Evolutionary conservation across 2,888 invertebrate genomes (phyloP).

Genomic region (Podabrus alpinus): DNA sequence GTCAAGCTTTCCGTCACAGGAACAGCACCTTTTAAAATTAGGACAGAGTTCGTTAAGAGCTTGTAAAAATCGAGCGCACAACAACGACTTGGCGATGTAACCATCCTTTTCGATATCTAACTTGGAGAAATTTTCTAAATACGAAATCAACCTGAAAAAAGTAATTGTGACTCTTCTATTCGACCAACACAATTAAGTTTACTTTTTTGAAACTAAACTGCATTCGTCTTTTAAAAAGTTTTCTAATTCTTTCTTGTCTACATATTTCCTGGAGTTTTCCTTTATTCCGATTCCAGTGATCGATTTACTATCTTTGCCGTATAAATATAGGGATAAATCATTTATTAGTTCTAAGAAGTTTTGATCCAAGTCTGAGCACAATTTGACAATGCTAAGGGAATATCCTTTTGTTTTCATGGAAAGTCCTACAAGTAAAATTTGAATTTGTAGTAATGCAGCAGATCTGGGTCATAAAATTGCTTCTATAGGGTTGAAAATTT

Average conservation of each 20-base stretch:
- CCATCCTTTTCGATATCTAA: constrained; percentile 22
- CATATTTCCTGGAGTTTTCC: constrained; percentile 45
- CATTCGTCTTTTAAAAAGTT: constrained; percentile 60
- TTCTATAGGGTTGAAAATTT: no score
- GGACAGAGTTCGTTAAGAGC: constrained; percentile 75
- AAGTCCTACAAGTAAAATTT: constrained; percentile 50
- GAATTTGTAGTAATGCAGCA: not conserved
- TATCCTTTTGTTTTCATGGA: constrained; percentile 82
- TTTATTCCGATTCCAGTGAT: constrained; percentile 26
- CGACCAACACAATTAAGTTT: constrained; percentile 27
- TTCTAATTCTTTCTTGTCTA: constrained; percentile 60
- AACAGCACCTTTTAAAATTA: constrained; percentile 75
- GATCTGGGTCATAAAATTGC: not conserved
- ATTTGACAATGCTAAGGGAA: constrained; percentile 71
- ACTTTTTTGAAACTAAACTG: constrained; percentile 59
- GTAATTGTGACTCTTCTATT: not conserved
- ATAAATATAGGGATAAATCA: constrained; percentile 72
- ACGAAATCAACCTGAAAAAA: constrained; percentile 43
- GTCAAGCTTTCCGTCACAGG: constrained; percentile 42
- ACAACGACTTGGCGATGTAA: constrained; percentile 50
- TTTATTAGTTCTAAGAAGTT: constrained; percentile 66
- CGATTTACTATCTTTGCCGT: constrained; percentile 53
- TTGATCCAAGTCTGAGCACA: constrained; percentile 68
- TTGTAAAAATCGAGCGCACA: constrained; percentile 71
- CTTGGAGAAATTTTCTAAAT: constrained; percentile 37